Evolutionary conservation across 1,140 invertebrate species (phyloP).

Genomic region (Mercenaria mercenaria): DNA sequence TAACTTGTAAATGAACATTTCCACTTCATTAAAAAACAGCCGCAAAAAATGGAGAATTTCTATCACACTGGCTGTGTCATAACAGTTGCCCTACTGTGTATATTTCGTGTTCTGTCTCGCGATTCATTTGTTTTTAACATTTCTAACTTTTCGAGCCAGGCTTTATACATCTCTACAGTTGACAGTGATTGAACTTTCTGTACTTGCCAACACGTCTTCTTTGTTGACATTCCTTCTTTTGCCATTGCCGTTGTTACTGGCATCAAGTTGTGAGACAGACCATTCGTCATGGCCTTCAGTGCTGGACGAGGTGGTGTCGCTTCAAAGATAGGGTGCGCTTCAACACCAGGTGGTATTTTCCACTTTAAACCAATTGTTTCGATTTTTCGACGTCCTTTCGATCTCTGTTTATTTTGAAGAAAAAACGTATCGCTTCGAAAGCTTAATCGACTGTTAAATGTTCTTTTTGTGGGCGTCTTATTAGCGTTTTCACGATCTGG

Average conservation of each 20-base stretch:
- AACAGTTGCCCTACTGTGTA: slow-evolving; percentile 49
- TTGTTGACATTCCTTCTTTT: slow-evolving; percentile 73
- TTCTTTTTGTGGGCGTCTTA: background rate
- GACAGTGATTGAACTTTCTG: slow-evolving; percentile 63
- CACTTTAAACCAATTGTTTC: slow-evolving; percentile 74
- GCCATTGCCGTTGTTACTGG: slow-evolving; percentile 76
- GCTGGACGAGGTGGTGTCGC: background rate
- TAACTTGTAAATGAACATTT: too few relatives aligned
- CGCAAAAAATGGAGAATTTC: background rate
- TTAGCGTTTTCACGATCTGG: background rate
- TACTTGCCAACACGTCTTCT: slow-evolving; percentile 76
- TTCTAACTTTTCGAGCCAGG: slow-evolving; percentile 68
- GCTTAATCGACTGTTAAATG: slow-evolving; percentile 55
- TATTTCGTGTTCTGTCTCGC: background rate
- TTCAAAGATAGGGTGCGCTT: background rate
- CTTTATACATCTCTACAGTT: slow-evolving; percentile 70
- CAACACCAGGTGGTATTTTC: slow-evolving; percentile 62
- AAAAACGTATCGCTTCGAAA: slow-evolving; percentile 51
- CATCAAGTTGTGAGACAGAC: slow-evolving; percentile 73
- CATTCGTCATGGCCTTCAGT: background rate
- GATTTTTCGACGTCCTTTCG: slow-evolving; percentile 66
- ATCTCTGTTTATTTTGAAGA: background rate
- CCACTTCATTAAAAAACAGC: background rate
- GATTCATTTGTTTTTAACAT: slow-evolving; percentile 18
- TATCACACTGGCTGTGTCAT: slow-evolving; percentile 53